Base-by-base conservation (phyloP, 2,888 invertebrate genomes). In the Digitonthophagus gazella region DNA sequence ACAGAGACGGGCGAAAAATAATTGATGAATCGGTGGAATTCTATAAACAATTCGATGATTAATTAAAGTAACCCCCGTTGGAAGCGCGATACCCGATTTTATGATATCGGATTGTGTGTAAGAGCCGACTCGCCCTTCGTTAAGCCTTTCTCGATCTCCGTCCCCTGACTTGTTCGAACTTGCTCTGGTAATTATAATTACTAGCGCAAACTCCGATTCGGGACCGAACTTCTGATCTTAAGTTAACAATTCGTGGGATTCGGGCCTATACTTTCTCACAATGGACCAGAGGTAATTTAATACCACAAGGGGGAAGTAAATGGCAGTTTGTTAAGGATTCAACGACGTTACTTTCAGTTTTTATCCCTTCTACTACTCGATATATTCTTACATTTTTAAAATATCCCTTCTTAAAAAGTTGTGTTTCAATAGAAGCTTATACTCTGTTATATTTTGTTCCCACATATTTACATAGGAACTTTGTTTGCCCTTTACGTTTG, bases 131-230 rank as follows among this genome's bases (percentile, higher is more conserved):
- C n/a, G n/a, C n/a, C 28, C 28, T 44, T 44, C 28, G 28, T 44
- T 44, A 44, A 44, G 28, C 28, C 28, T 44, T 44, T 5, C 28
- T 44, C 28, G 28, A 44, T 11, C 11, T 44, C 11, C 28, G 28
- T 1, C 28, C 28, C 28, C 11, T 5, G 28, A 44, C 28, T 71
- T 74, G 73, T 72, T 73, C 71, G 68, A 74, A 71, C 71, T 77
- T 75, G 73, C 73, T 71, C 74, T 74, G 74, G 77, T 76, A 77
- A 78, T 78, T 77, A 77, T 77, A 78, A 78, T 78, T 75, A 77
- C 78, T 74, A 72, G 76, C 73, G 74, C 76, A 75, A 77, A 78
- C 75, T 78, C 75, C 72, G 74, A 73, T 71, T 69, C 70, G 58
- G 56, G 15, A n/a, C 67, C 65, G 63, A 70, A 70, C 70, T 70